These are phyloP conservation scores for Hoplias malabaricus DNA, from an alignment of 2,113 vertebrate species.

Conservation along the genomic window DNA sequence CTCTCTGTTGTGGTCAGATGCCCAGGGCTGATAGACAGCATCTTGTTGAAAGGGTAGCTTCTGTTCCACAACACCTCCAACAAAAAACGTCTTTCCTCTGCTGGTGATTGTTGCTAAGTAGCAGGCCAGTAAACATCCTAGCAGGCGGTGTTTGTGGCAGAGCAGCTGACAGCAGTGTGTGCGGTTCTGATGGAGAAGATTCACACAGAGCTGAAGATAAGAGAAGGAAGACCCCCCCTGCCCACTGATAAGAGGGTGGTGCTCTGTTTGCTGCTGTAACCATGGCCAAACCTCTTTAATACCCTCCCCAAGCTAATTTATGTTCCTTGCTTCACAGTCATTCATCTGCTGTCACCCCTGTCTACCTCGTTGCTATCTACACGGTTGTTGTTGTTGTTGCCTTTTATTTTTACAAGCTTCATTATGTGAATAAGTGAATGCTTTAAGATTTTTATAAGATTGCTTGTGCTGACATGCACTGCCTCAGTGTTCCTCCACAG, in stretches of 20 bases:
- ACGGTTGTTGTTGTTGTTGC: slow-evolving; percentile 24
- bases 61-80: slow-evolving; percentile 55
- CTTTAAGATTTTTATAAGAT: slow-evolving; percentile 37
- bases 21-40: slow-evolving; percentile 18
- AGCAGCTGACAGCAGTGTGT: slow-evolving; percentile 28
- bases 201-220: slow-evolving; percentile 43
- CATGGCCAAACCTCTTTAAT: slow-evolving; percentile 27
- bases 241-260: slow-evolving; percentile 30
- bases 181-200: slow-evolving; percentile 38
- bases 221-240: slow-evolving; percentile 26
- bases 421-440: slow-evolving; percentile 30
- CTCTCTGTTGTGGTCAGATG: slow-evolving; percentile 52
- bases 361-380: slow-evolving; percentile 42
- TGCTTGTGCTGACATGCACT: slow-evolving; percentile 21
- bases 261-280: slow-evolving; percentile 40
- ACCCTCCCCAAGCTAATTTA: slow-evolving; percentile 15
- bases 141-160: slow-evolving; percentile 2
- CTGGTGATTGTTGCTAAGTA: slow-evolving; percentile 51
- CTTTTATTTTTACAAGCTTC: slow-evolving; percentile 46
- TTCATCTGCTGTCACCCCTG: slow-evolving; percentile 42
- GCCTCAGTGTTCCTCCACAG: not conserved
- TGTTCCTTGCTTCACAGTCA: slow-evolving; percentile 25
- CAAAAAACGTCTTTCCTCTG: slow-evolving; percentile 43
- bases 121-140: slow-evolving; percentile 46
- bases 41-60: slow-evolving; percentile 28